Evolutionary conservation across 1,140 invertebrate genomes (phyloP), one percentile per base, ranked within the genome.

Genomic region (Diorhabda carinulata): DNA sequence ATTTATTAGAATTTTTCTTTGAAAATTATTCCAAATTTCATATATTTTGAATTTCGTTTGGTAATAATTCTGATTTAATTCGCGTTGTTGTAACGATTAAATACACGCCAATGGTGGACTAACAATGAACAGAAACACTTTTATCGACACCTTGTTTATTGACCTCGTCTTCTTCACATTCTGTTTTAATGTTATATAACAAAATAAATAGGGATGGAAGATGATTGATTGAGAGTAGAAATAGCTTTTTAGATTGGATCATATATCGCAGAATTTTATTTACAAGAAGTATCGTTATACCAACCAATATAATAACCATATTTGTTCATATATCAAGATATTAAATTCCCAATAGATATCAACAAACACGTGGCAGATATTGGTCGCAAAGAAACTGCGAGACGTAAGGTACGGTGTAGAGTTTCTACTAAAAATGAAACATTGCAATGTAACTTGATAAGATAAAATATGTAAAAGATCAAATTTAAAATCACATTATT

Each of bases 201-300:
- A 52, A 25, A 52, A 52, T 52, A 52, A 52, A 52, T 4, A 52
- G 47, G 47, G 47, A 52, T 52, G 47, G n/a, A 52, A 52, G 47
- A 52, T 52, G 47, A 52, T 52, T 52, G 47, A 52, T 52, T 52
- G 47, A 52, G 47, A 52, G 47, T 52, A 52, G 47, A 52, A 52
- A 52, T 52, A 52, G 47, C 47, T 52, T 52, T 52, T 52, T 52
- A 52, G 47, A 52, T 52, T 8, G 47, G 47, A 52, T 52, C 47
- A 52, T 52, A 52, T 52, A 8, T 52, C 47, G 6, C 2, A 52
- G 47, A 52, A 6, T 52, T 52, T 52, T 52, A 52, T 52, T 52
- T 52, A n/a, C 6, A n/a, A 52, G 6, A 52, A 52, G 47, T 8
- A n/a, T 52, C 2, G 6, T 8, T 52, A 52, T 52, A 52, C n/a